These are phyloP conservation scores for Spisula subtruncata DNA, from an alignment of 2,888 invertebrate genomes.

Conservation along the genomic window DNA sequence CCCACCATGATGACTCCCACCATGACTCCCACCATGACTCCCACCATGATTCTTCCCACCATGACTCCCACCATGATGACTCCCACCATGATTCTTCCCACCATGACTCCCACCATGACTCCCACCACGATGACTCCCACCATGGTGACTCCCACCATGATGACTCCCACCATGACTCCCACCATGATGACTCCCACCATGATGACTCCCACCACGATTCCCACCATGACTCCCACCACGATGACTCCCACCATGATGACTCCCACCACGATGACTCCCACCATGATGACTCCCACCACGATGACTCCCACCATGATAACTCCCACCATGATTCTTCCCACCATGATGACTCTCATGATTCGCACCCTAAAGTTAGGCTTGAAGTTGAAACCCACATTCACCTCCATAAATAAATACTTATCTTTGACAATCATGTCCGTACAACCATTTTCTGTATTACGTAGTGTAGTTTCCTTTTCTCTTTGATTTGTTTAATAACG, in stretches of 20 bases:
- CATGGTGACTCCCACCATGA: neutral
- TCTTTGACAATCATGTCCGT: neutral
- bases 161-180: neutral
- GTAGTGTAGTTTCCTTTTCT: neutral
- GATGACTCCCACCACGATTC: neutral
- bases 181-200: neutral
- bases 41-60: neutral
- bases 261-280: neutral
- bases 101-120: neutral
- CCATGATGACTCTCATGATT: neutral
- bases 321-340: neutral
- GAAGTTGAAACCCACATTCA: conserved; percentile 13
- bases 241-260: neutral
- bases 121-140: neutral
- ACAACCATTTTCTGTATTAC: neutral
- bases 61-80: neutral
- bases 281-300: neutral
- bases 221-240: neutral
- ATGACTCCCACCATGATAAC: neutral
- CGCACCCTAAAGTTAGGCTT: neutral
- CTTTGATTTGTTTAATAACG: too few species aligned
- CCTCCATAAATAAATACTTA: neutral
- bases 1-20: neutral
- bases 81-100: neutral
- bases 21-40: conserved; percentile 2